Evolutionary conservation across 2,888 invertebrate species (phyloP).

Genomic region (Gymnocheta viridis): DNA sequence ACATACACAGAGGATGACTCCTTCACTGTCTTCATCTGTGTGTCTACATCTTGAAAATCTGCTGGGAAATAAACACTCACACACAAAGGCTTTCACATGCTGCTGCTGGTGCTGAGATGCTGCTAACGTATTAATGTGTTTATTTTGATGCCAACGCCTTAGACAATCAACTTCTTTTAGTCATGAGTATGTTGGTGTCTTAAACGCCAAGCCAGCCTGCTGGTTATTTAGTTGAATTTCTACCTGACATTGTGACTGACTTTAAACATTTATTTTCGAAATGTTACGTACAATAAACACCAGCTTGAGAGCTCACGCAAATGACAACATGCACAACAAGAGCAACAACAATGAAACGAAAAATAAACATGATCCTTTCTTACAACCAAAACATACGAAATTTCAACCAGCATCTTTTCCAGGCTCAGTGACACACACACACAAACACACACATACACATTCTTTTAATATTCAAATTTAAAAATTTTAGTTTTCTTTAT

Average conservation of each 20-base stretch:
- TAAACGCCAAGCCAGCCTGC: constrained; percentile 5
- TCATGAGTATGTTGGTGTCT: constrained; percentile 13
- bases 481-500: constrained; percentile 42
- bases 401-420: constrained; percentile 39
- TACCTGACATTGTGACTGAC: constrained; percentile 68
- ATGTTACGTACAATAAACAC: constrained; percentile 30
- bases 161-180: constrained; percentile 37
- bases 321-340: constrained; percentile 41
- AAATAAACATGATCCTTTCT: constrained; percentile 64
- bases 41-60: background rate
- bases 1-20: constrained; percentile 26
- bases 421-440: constrained; percentile 24
- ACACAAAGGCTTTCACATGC: background rate
- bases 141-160: constrained; percentile 61
- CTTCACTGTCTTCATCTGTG: constrained; percentile 16
- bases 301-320: constrained; percentile 55
- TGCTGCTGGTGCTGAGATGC: too few species aligned
- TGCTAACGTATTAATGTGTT: constrained; percentile 44
- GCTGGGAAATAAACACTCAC: background rate
- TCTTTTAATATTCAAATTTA: constrained; percentile 37
- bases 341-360: constrained; percentile 10
- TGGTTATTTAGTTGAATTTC: constrained; percentile 33
- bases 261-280: constrained; percentile 63
- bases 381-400: constrained; percentile 23
- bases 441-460: background rate